Evolutionary conservation across 2,797 vertebrate species (phyloP), one percentile per base, ranked within the genome.

Genomic region (Lepus townsendii): DNA sequence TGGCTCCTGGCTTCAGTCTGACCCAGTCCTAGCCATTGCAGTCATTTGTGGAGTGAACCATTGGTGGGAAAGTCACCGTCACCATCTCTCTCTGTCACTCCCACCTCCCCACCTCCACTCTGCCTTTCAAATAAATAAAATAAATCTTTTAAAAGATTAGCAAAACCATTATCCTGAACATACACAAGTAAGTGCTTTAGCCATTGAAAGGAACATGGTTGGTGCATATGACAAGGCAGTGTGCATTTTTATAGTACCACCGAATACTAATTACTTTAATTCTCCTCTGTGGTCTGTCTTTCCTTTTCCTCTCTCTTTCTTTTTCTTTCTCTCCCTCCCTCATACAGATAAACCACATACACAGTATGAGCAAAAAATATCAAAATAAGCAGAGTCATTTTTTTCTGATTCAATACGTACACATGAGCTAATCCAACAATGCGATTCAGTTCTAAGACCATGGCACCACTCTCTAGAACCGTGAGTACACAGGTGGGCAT

Each of bases 391-490:
- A 12, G 2, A n/a, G 2, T n/a, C 22, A 62, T 52, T 63, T 78
- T 63, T 78, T 62, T 4, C 9, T 78, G 22, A 50, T 57, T 38
- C 24, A 14, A 20, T 76, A 9, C 52, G 12, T 1, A 32, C 1
- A 6, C 3, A 9, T 16, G 27, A 30, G 8, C n/a, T n/a, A 16
- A 24, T 13, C 32, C 62, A 12, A 38, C 0, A 1, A 1, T 26
- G 24, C 6, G 57, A 13, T 42, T 38, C 52, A 22, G 20, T 5
- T 27, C 57, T 5, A 68, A 26, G 68, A 69, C 50, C 1, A 5
- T 0, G 12, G 6, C 17, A 10, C 2, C 10, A 7, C 3, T 20
- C 0, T 52, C 27, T 17, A 5, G 54, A 52, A 38, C 50, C 0
- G 27, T n/a, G 7, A 63, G 16, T 17, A 11, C 3, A 13, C 4